A percentile compares a stretch with the other conserved stretches of the same genome.
Evolutionary conservation across 2,888 invertebrate species (phyloP).

Genomic region (Drosophila merina): DNA sequence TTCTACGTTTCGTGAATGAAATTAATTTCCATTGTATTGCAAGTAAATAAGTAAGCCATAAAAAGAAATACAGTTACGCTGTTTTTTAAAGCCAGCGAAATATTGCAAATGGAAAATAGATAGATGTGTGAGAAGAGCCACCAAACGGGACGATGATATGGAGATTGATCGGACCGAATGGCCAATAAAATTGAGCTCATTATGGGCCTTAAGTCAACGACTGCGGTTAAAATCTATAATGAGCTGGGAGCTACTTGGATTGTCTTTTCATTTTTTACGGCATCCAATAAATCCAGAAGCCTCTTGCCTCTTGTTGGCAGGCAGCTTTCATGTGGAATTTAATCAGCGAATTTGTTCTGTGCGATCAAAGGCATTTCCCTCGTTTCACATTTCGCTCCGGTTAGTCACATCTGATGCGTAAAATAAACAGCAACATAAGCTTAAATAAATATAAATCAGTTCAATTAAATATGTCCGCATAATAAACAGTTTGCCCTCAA

Average conservation of each 20-base stretch:
- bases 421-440: slow-evolving; percentile 15
- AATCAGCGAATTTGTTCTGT: slow-evolving; percentile 11
- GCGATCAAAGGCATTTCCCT: slow-evolving; percentile 20
- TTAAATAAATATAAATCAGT: slow-evolving; percentile 54
- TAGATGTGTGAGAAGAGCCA: slow-evolving; percentile 22
- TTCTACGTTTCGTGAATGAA: slow-evolving; percentile 70
- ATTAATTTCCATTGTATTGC: slow-evolving; percentile 72
- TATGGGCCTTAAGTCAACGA: slow-evolving; percentile 12
- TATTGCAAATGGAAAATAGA: slow-evolving; percentile 35
- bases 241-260: slow-evolving; percentile 17
- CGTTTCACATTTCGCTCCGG: slow-evolving; percentile 15
- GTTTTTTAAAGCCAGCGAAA: slow-evolving; percentile 16
- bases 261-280: slow-evolving; percentile 14
- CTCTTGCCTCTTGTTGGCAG: not conserved
- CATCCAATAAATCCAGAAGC: slow-evolving; percentile 17
- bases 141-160: slow-evolving; percentile 21
- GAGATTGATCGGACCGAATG: slow-evolving; percentile 29
- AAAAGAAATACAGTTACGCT: slow-evolving; percentile 41
- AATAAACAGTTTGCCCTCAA: slow-evolving; percentile 45
- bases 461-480: slow-evolving; percentile 54
- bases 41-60: slow-evolving; percentile 57
- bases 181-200: slow-evolving; percentile 33
- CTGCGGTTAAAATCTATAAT: slow-evolving; percentile 25
- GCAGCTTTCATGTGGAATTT: slow-evolving; percentile 20
- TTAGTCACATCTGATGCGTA: slow-evolving; percentile 57